phyloP scores from a whole-genome alignment of 2,888 invertebrate genomes.

The Drosophila lacicola region DNA sequence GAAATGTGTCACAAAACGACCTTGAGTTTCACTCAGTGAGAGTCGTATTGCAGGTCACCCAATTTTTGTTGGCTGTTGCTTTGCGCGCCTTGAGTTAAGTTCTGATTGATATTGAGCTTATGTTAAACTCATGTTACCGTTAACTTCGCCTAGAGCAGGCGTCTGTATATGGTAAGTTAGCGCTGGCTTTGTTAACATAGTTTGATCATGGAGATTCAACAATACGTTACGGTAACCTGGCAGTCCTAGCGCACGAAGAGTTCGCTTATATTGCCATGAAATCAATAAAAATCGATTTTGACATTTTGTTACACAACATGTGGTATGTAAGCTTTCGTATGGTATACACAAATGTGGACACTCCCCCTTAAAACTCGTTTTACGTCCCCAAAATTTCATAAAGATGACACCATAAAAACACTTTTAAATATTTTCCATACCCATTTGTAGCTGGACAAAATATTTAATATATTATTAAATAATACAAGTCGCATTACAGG shows the following conservation, averaged over 20 bases:
- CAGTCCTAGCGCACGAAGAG: too few species aligned
- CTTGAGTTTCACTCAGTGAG: slow-evolving; percentile 68
- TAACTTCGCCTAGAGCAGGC: slow-evolving; percentile 12
- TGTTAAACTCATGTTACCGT: slow-evolving; percentile 12
- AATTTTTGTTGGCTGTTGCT: slow-evolving; percentile 33
- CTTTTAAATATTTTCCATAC: too few species aligned
- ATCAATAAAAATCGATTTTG: too few species aligned
- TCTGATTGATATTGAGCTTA: slow-evolving; percentile 7
- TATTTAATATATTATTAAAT: slow-evolving; percentile 1
- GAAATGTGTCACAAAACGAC: slow-evolving; percentile 76
- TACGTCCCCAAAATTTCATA: too few species aligned
- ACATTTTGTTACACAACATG: too few species aligned
- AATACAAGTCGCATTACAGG: slow-evolving; percentile 2
- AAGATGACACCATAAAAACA: too few species aligned
- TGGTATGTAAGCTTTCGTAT: too few species aligned
- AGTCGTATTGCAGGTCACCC: slow-evolving; percentile 30
- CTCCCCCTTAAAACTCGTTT: too few species aligned
- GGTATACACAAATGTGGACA: too few species aligned
- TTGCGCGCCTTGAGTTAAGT: slow-evolving; percentile 15
- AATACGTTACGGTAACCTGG: too few species aligned
- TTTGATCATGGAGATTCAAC: slow-evolving; percentile 1
- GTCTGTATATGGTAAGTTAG: not conserved
- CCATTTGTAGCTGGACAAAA: too few species aligned
- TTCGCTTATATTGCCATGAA: too few species aligned
- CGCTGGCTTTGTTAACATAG: not conserved